These are phyloP conservation scores for Nyctibius bracteatus DNA, from an alignment of 2,113 vertebrate species.

Conservation along the genomic window DNA sequence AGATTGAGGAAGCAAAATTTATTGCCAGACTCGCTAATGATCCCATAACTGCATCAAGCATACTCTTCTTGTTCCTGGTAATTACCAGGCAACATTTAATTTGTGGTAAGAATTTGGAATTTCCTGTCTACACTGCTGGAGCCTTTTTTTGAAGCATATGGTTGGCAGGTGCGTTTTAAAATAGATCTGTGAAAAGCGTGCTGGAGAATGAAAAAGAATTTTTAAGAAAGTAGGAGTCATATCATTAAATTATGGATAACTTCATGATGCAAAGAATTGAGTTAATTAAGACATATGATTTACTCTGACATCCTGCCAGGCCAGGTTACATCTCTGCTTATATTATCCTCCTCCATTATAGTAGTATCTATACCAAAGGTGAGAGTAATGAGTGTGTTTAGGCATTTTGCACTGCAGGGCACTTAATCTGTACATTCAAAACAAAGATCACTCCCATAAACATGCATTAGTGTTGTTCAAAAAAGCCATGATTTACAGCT, in stretches of 20 bases:
- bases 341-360: neutral
- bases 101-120: constrained; percentile 8
- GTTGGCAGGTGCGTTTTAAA: constrained; percentile 24
- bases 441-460: neutral
- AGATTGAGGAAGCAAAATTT: neutral
- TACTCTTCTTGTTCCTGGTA: neutral
- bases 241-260: neutral
- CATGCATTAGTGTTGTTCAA: neutral
- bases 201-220: constrained; percentile 10
- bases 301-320: neutral
- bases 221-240: neutral
- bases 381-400: neutral
- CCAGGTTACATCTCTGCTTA: neutral
- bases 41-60: neutral
- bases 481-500: neutral
- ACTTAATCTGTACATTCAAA: neutral
- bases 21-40: constrained; percentile 37
- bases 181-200: neutral
- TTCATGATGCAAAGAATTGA: neutral
- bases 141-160: constrained; percentile 8
- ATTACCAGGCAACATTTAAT: constrained; percentile 48
- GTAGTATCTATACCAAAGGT: neutral
- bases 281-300: neutral
- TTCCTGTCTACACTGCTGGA: neutral
- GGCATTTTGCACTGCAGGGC: neutral